phyloP scores from a whole-genome alignment of 2,797 vertebrate genomes.

The Sebastes ruberrimus region DNA sequence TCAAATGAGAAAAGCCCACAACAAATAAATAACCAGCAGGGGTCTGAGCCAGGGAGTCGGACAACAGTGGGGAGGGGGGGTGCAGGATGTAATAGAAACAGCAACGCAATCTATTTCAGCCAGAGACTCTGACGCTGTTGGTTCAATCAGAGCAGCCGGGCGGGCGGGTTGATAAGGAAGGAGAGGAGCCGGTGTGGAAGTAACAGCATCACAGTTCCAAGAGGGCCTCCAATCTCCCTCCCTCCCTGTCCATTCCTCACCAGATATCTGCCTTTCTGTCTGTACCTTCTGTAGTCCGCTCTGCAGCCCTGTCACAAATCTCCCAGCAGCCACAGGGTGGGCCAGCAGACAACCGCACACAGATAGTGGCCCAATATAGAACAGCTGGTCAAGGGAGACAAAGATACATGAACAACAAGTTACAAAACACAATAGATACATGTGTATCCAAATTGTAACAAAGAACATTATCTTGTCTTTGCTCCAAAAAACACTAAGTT shows the following conservation, averaged over 20 bases:
- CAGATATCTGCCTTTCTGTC: slow-evolving; percentile 36
- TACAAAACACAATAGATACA: not conserved
- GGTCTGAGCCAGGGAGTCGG: slow-evolving; percentile 38
- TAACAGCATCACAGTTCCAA: slow-evolving; percentile 34
- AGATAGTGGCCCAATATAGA: slow-evolving; percentile 2
- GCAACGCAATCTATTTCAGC: slow-evolving; percentile 66
- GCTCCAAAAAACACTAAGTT: not conserved
- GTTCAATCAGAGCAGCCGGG: slow-evolving; percentile 55
- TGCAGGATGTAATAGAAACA: slow-evolving; percentile 61
- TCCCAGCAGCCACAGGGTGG: slow-evolving; percentile 26
- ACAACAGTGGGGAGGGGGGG: slow-evolving; percentile 2
- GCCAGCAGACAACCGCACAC: not conserved
- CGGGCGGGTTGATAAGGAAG: slow-evolving; percentile 44
- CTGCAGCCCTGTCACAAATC: slow-evolving; percentile 33
- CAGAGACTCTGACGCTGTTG: slow-evolving; percentile 42
- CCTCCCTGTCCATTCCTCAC: slow-evolving; percentile 32
- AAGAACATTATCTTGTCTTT: not conserved
- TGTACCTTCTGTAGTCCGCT: not conserved
- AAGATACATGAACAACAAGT: not conserved
- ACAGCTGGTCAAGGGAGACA: not conserved
- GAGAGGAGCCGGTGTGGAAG: slow-evolving; percentile 37
- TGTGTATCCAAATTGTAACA: not conserved
- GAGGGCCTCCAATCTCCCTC: slow-evolving; percentile 29
- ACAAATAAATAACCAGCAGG: slow-evolving; percentile 76
- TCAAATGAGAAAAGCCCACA: slow-evolving; percentile 73